A percentile compares a stretch with the other conserved stretches of the same genome.
phyloP scores from a whole-genome alignment of 2,797 vertebrate genomes.

The Muscicapa striata region DNA sequence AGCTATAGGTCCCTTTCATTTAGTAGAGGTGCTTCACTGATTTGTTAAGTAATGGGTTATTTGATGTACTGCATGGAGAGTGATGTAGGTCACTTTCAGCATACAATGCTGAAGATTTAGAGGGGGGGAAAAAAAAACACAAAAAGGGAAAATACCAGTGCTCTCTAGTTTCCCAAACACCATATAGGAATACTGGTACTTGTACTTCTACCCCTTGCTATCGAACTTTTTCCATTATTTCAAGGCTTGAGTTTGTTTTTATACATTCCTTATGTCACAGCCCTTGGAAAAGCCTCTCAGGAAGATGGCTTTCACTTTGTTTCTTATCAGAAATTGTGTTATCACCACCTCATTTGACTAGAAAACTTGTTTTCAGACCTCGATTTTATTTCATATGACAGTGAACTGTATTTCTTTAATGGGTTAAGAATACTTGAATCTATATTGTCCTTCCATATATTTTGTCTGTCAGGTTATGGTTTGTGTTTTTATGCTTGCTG shows the following conservation, averaged over 20 bases:
- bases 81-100: constrained; percentile 75
- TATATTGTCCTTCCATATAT: not conserved
- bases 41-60: constrained; percentile 77
- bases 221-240: not conserved
- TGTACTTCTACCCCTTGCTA: not conserved
- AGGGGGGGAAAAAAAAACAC: not conserved
- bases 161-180: constrained; percentile 1
- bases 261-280: not conserved
- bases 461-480: not conserved
- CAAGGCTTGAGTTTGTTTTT: not conserved
- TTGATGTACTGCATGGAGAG: constrained; percentile 68
- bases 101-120: constrained; percentile 27
- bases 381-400: not conserved
- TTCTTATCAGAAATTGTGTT: not conserved
- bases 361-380: not conserved
- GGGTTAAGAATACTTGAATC: not conserved
- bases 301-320: not conserved
- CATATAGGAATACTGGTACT: not conserved
- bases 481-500: not conserved
- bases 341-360: not conserved
- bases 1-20: constrained; percentile 74
- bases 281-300: not conserved
- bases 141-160: not conserved
- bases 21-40: constrained; percentile 74
- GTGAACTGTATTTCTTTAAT: not conserved